Conservation (phyloP, 2,797 vertebrate genomes). For the Sebastes cheni region DNA sequence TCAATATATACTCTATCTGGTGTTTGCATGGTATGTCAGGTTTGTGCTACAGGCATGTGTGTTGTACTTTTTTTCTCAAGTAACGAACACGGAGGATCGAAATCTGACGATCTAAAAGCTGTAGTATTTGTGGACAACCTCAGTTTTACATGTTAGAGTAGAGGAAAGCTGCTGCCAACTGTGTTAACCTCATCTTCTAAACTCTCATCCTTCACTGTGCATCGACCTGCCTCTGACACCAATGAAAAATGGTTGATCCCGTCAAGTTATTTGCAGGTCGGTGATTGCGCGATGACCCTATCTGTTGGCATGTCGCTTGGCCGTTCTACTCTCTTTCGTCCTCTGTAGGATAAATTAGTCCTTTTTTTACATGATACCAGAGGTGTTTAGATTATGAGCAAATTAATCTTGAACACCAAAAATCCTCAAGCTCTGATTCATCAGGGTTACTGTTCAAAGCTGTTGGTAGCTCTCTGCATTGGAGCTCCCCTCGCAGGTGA, state of each 20-base stretch:
- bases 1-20: neutral
- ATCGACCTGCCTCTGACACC: neutral
- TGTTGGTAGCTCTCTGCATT: slow-evolving; percentile 11
- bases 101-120: neutral
- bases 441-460: neutral
- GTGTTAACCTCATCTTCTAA: neutral
- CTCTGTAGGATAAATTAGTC: neutral
- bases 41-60: neutral
- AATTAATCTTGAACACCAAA: neutral
- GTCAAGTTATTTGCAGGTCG: neutral
- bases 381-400: neutral
- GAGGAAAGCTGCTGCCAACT: neutral
- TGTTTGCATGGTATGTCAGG: too few relatives aligned
- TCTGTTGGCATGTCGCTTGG: neutral
- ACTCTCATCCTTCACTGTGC: neutral
- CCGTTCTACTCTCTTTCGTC: neutral
- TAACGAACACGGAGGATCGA: neutral
- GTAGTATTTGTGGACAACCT: neutral
- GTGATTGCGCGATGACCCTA: neutral
- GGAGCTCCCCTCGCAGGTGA: slow-evolving; percentile 46
- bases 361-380: neutral
- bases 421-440: slow-evolving; percentile 2
- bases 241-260: neutral
- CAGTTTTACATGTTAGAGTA: neutral
- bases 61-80: neutral